Base-by-base conservation (phyloP, 2,113 vertebrate species). In the Gallinago undulata region DNA sequence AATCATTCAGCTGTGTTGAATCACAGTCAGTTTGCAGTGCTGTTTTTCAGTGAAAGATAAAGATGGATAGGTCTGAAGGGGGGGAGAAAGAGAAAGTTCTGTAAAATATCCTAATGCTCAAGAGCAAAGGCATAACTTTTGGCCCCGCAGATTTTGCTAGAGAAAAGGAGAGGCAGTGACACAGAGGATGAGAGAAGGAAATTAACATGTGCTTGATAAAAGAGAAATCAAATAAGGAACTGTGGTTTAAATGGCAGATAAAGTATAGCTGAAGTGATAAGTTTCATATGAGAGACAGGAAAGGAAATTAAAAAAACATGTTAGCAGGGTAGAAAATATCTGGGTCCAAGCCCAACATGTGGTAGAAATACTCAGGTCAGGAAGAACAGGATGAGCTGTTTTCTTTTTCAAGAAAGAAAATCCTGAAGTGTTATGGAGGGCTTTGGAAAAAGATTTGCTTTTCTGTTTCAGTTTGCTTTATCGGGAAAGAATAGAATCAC, bases 41-140 rank as follows among this genome's bases (percentile, higher is more conserved):
- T 96, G 92, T 69, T 97, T 96, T 93, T 97, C 91, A 96, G 84
- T 84, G 97, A 90, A 84, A 96, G 95, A 97, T 97, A 97, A 97
- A 97, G 97, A 97, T 59, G 25, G 96, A 97, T 97, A 89, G 93
- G 70, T 91, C 94, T 96, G 94, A 96, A 94, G 28, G 5, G 7
- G 7, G 7, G 3, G 39, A 16, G 16, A 16, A 21, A 11, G 11
- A 10, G 25, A 96, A 90, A 86, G 91, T 90, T 96, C n/a, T 37
- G 76, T 94, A 86, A 96, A 97, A 96, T 93, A 95, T 83, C 70
- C 18, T 74, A 93, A 81, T 89, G 84, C 86, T 83, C 57, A 70
- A 86, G 72, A 50, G 8, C 22, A 87, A 97, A 94, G 51, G 74
- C 43, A 13, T 93, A 93, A 95, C 81, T 96, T 97, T 95, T 95